A percentile compares a stretch with the other conserved stretches of the same genome.
Conservation (phyloP, 2,888 invertebrate genomes). For the Hedya salicella region DNA sequence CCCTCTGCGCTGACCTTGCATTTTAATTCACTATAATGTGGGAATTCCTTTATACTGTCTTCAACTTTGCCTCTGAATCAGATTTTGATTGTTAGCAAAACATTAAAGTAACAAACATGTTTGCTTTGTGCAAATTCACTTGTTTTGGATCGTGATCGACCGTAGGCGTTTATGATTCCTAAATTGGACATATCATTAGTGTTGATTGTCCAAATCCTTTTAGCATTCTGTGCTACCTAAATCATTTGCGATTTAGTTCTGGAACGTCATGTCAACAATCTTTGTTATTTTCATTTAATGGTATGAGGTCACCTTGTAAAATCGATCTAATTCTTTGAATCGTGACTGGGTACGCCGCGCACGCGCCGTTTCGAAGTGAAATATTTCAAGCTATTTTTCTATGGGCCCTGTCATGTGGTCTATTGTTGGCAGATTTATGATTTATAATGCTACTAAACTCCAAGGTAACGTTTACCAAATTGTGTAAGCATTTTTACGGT, state of each 20-base stretch:
- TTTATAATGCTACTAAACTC: constrained; percentile 68
- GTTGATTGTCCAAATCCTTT: constrained; percentile 28
- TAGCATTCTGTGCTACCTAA: constrained; percentile 28
- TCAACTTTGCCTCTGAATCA: constrained; percentile 65
- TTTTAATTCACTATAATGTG: constrained; percentile 76
- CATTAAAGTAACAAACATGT: constrained; percentile 56
- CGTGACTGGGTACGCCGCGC: constrained; percentile 77
- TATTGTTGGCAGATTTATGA: constrained; percentile 76
- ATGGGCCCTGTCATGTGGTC: constrained; percentile 69
- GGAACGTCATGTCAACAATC: constrained; percentile 47
- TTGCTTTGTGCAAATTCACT: constrained; percentile 58
- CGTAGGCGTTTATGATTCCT: constrained; percentile 30
- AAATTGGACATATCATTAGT: constrained; percentile 18
- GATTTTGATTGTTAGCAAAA: constrained; percentile 68
- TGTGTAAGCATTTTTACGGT: constrained; percentile 55
- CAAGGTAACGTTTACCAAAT: constrained; percentile 66
- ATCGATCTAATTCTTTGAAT: constrained; percentile 68
- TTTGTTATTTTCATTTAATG: constrained; percentile 47
- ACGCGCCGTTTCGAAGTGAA: constrained; percentile 73
- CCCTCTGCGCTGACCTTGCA: constrained; percentile 61
- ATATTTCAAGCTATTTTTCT: constrained; percentile 70
- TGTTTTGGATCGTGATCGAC: constrained; percentile 42
- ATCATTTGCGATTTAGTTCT: constrained; percentile 29
- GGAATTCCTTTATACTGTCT: constrained; percentile 67
- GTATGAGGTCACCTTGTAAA: constrained; percentile 68